These are phyloP conservation scores for Octodon degus DNA, from an alignment of 2,113 vertebrate species.

Conservation along the genomic window DNA sequence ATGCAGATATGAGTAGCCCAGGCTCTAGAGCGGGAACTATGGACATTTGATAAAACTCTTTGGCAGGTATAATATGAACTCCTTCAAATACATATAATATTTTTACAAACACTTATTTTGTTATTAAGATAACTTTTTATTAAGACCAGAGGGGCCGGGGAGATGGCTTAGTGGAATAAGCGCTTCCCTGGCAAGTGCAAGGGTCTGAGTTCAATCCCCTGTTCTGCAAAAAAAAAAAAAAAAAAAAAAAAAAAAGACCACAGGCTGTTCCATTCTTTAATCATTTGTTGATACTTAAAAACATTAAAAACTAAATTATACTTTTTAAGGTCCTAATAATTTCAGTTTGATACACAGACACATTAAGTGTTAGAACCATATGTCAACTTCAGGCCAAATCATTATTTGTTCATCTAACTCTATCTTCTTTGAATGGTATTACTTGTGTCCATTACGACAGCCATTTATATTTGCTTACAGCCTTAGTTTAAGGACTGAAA, in stretches of 20 bases:
- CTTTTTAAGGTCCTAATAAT: conserved; percentile 3
- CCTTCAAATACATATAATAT: background rate
- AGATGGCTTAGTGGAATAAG: too few species aligned
- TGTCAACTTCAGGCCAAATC: background rate
- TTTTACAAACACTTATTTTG: background rate
- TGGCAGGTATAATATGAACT: background rate
- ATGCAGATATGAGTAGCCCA: background rate
- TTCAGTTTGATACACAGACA: background rate
- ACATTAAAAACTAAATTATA: background rate
- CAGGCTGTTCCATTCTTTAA: background rate
- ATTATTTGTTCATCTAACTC: background rate
- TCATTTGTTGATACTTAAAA: background rate
- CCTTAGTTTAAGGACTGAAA: background rate
- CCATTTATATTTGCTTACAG: background rate
- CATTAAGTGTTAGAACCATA: background rate
- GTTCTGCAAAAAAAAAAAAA: too few species aligned
- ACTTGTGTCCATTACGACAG: background rate
- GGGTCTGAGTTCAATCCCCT: too few species aligned
- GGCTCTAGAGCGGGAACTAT: background rate
- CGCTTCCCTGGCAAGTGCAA: too few species aligned
- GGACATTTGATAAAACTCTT: background rate
- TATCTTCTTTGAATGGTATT: background rate
- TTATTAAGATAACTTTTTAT: conserved; percentile 12
- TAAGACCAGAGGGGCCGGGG: background rate
- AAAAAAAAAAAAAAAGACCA: background rate